phyloP scores from a whole-genome alignment of 2,113 vertebrate species.

The Dicaeum eximium region DNA sequence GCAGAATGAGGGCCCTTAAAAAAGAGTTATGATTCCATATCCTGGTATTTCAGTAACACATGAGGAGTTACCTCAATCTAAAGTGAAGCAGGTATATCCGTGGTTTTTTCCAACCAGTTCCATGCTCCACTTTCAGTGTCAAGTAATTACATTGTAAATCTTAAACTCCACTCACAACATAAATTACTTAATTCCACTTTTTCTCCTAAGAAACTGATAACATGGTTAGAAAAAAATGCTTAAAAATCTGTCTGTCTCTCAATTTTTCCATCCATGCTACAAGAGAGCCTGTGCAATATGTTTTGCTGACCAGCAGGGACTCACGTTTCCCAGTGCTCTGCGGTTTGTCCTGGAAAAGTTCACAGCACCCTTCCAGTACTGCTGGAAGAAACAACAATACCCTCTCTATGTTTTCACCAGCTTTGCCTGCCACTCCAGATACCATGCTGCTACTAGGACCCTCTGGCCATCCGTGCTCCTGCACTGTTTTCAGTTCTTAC shows the following conservation, averaged over 20 bases:
- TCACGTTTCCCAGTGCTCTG: not conserved
- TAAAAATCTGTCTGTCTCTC: not conserved
- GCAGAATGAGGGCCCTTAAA: not conserved
- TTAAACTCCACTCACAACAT: not conserved
- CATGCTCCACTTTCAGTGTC: not conserved
- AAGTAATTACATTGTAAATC: not conserved
- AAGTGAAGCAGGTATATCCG: not conserved
- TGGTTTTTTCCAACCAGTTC: not conserved
- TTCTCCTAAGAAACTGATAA: not conserved
- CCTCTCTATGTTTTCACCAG: not conserved
- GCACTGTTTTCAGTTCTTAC: not conserved
- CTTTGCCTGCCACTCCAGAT: not conserved
- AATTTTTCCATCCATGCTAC: not conserved
- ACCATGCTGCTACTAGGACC: accelerated
- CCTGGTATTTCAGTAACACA: not conserved
- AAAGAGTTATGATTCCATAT: not conserved
- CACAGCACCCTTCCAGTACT: not conserved
- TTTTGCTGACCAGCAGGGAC: not conserved
- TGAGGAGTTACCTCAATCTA: not conserved
- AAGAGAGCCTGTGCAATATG: not conserved
- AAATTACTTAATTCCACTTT: not conserved
- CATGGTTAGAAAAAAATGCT: not conserved
- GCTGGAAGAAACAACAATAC: not conserved
- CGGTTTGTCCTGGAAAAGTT: not conserved
- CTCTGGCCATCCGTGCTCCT: not conserved